Evolutionary conservation across 2,113 vertebrate species (phyloP).

Genomic region (Speoplatyrhinus poulsoni): DNA sequence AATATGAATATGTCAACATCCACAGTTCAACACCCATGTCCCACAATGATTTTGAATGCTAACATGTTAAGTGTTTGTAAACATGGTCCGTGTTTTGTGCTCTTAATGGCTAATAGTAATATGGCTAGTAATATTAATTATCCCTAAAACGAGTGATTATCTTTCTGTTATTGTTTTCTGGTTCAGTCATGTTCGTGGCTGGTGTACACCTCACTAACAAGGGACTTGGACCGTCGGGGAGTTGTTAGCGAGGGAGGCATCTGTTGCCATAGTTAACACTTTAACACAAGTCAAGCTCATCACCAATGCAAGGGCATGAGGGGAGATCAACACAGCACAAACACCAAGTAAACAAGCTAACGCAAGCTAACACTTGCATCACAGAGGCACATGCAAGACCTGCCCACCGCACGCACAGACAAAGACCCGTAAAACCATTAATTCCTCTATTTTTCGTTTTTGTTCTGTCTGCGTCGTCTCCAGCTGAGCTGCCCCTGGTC

Average conservation of each 20-base stretch:
- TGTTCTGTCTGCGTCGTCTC: constrained; percentile 32
- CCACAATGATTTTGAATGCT: not conserved
- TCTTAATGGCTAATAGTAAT: no score
- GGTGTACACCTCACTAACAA: not conserved
- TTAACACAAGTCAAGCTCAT: constrained; percentile 55
- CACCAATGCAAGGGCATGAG: constrained; percentile 50
- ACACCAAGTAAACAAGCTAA: constrained; percentile 61
- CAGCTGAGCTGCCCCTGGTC: constrained; percentile 57
- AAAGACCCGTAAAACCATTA: constrained; percentile 5
- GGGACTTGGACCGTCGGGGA: not conserved
- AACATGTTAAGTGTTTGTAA: not conserved
- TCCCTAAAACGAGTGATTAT: not conserved
- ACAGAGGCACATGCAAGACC: constrained; percentile 30
- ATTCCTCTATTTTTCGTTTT: constrained; percentile 56
- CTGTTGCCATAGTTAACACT: constrained; percentile 50
- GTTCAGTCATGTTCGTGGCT: constrained; percentile 9
- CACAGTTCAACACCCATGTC: no score
- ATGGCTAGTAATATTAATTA: no score
- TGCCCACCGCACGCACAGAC: constrained; percentile 23
- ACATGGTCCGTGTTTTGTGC: not conserved
- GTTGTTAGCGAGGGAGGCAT: not conserved
- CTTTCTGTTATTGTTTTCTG: constrained; percentile 11
- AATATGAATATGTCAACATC: no score
- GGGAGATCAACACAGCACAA: constrained; percentile 58
- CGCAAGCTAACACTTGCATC: constrained; percentile 57